Evolutionary conservation across 2,888 invertebrate species (phyloP), one percentile per base, ranked within the genome.

Genomic region (Volucella inanis): DNA sequence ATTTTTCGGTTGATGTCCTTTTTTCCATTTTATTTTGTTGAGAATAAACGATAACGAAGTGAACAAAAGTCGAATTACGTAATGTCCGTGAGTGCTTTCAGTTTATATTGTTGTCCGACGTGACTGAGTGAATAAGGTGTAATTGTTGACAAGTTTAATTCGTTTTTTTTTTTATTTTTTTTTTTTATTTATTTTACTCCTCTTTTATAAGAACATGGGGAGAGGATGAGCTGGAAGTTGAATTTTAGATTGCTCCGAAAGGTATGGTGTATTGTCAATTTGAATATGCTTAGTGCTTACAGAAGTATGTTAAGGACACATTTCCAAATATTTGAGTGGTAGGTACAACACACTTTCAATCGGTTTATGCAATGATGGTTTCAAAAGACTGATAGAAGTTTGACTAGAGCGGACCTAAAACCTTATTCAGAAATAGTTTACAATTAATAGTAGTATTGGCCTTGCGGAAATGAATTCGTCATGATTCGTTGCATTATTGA

Each of bases 91-190:
- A 78, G 78, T 55, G 54, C 43, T 55, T 55, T 43, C 57, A 71
- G 64, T 78, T 78, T 78, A 78, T 78, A 70, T 71, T 68, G 41
- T 45, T 49, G 50, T 14, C 38, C 47, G 71, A 78, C 78, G 78
- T 78, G 78, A 78, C 70, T 64, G 57, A 71, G 31, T 70, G 70
- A 47, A 49, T 64, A 55, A 77, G 62, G 54, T 62, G 70, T 68
- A 55, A 77, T 70, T 77, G 77, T 55, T 70, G 77, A 77, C 77
- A 70, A 64, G 55, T 71, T 71, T 41, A 55, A 78, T 71, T 78
- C 47, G 70, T 14, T 64, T 50, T 45, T 12, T 54, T 61, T 68
- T 14, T 14, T 64, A 43, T 45, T 12, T 54, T 61, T 68, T 14
- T 76, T 47, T 70, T 14, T 39, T 11, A 54, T 47, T 22, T 47